Evolutionary conservation across 2,888 invertebrate species (phyloP).

Genomic region (Tenthredo scrophulariae): DNA sequence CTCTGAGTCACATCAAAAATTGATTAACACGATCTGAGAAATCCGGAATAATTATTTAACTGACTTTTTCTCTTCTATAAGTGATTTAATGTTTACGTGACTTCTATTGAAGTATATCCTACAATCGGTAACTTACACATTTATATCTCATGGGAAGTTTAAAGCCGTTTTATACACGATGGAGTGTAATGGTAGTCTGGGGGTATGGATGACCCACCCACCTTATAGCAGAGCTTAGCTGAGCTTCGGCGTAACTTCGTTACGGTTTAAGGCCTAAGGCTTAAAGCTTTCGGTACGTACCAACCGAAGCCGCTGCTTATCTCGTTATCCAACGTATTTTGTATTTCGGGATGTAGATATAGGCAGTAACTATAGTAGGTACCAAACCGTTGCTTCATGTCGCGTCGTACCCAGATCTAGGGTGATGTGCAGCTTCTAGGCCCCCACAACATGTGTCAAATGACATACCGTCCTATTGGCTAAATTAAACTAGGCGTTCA

Average conservation of each 20-base stretch:
- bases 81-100: neutral
- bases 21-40: neutral
- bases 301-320: conserved; percentile 43
- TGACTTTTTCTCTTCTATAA: neutral
- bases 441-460: neutral
- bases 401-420: neutral
- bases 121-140: neutral
- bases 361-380: neutral
- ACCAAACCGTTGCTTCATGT: neutral
- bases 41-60: neutral
- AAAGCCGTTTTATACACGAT: neutral
- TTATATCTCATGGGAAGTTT: neutral
- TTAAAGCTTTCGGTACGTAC: conserved; percentile 18
- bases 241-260: conserved; percentile 46
- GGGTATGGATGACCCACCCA: conserved; percentile 19
- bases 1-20: neutral
- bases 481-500: conserved; percentile 11
- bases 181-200: neutral
- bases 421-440: conserved; percentile 17
- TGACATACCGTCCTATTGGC: conserved; percentile 1
- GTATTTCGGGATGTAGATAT: neutral
- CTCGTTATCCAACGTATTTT: conserved; percentile 45
- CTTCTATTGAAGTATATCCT: neutral
- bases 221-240: neutral
- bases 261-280: conserved; percentile 38